These are phyloP conservation scores for Notolepis coatsorum DNA, from an alignment of 2,797 vertebrate genomes.

Conservation along the genomic window DNA sequence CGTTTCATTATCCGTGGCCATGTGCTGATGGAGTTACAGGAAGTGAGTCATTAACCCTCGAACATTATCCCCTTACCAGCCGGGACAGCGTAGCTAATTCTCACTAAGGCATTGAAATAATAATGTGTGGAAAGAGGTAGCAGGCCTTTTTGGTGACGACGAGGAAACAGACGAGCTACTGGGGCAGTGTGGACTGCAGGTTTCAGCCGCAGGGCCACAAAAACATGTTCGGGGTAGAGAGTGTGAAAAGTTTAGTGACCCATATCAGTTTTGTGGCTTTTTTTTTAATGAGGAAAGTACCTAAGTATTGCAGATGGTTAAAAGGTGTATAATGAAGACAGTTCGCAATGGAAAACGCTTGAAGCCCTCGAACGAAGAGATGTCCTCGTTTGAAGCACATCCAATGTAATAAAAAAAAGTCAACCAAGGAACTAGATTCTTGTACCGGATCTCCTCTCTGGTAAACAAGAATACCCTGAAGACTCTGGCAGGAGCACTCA, in stretches of 20 bases:
- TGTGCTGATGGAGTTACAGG: slow-evolving; percentile 16
- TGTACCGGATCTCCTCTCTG: no score
- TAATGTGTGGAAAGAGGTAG: neutral
- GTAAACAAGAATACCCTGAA: no score
- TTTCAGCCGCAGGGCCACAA: slow-evolving; percentile 4
- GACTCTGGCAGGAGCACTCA: no score
- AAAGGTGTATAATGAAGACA: slow-evolving; percentile 11
- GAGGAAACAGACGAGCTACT: neutral
- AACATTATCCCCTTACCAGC: neutral
- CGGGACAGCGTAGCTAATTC: neutral
- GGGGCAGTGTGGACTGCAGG: neutral
- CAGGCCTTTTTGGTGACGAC: neutral
- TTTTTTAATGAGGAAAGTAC: slow-evolving; percentile 63
- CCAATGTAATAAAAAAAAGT: neutral
- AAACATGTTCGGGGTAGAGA: slow-evolving; percentile 25
- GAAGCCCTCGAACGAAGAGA: no score
- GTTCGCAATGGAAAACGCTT: slow-evolving; percentile 33
- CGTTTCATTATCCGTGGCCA: neutral
- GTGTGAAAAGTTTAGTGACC: slow-evolving; percentile 35
- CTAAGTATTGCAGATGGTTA: slow-evolving; percentile 35
- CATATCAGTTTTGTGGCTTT: slow-evolving; percentile 33
- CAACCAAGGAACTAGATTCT: no score
- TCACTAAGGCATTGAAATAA: neutral
- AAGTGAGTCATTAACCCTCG: neutral
- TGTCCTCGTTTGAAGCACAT: no score